A percentile compares a stretch with the other conserved stretches of the same genome.
phyloP scores from a whole-genome alignment of 2,888 invertebrate genomes.

The Synanthedon formicaeformis region DNA sequence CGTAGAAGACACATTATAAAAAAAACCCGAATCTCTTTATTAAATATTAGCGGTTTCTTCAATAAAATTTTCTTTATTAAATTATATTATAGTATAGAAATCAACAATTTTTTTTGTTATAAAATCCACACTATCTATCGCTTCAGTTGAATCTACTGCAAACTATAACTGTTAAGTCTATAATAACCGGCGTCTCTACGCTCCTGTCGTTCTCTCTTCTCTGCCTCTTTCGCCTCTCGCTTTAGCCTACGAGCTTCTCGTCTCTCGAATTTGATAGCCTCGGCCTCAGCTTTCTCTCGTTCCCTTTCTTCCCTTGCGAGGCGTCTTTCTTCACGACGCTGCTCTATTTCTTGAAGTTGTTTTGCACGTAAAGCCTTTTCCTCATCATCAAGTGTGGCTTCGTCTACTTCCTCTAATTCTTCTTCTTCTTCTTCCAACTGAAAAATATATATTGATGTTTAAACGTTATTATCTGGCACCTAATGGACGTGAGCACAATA shows the following conservation, averaged over 20 bases:
- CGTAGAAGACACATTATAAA: too few species aligned
- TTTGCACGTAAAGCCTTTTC: slow-evolving; percentile 40
- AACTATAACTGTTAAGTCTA: too few species aligned
- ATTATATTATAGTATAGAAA: too few species aligned
- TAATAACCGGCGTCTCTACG: slow-evolving; percentile 38
- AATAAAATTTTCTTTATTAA: too few species aligned
- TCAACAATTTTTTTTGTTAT: too few species aligned
- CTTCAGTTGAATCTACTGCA: too few species aligned
- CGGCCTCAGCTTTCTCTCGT: slow-evolving; percentile 29
- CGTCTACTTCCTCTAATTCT: slow-evolving; percentile 50
- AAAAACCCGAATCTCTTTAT: too few species aligned
- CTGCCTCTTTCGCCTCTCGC: slow-evolving; percentile 38
- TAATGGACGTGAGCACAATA: not conserved
- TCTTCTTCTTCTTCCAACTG: slow-evolving; percentile 40
- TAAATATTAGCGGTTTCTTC: too few species aligned
- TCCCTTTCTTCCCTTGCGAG: slow-evolving; percentile 34
- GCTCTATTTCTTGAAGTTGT: slow-evolving; percentile 28
- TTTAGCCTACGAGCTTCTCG: slow-evolving; percentile 41
- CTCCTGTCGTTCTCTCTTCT: slow-evolving; percentile 33
- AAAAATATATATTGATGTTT: not conserved
- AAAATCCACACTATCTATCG: too few species aligned
- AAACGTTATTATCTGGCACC: not conserved
- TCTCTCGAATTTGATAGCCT: slow-evolving; percentile 36
- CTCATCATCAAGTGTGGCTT: slow-evolving; percentile 49
- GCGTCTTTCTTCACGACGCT: slow-evolving; percentile 31